Evolutionary conservation across 2,797 vertebrate species (phyloP).

Genomic region (Bovichtus variegatus): DNA sequence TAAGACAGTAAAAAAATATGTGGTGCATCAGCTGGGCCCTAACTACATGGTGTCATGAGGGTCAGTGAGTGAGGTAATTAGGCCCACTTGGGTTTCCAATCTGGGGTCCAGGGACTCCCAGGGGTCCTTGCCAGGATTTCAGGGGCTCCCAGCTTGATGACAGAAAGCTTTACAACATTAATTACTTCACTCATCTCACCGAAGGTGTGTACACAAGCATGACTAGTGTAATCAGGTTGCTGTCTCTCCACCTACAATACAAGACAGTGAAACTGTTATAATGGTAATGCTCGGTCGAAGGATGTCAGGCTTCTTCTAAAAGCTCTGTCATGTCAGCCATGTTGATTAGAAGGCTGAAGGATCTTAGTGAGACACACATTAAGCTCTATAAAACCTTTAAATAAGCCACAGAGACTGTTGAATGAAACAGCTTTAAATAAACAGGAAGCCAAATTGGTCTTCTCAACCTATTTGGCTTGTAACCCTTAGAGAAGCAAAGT

Average conservation of each 20-base stretch:
- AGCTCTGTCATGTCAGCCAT: neutral
- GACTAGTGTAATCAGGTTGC: neutral
- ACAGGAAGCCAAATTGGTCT: neutral
- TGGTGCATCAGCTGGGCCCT: constrained; percentile 13
- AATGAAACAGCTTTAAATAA: constrained; percentile 8
- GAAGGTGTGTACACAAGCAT: neutral
- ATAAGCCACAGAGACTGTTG: neutral
- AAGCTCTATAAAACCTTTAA: neutral
- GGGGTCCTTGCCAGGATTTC: constrained; percentile 49
- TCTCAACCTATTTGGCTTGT: neutral
- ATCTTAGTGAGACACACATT: neutral
- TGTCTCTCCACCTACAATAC: neutral
- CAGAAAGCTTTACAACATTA: neutral
- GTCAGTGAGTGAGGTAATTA: constrained; percentile 50
- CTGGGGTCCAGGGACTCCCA: constrained; percentile 57
- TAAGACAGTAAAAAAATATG: neutral
- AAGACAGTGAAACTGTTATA: neutral
- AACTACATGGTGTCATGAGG: constrained; percentile 22
- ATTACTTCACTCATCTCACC: neutral
- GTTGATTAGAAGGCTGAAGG: neutral
- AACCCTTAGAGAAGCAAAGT: neutral
- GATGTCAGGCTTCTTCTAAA: neutral
- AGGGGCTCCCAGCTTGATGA: constrained; percentile 22
- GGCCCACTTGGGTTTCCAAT: constrained; percentile 41
- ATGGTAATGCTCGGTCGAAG: neutral